phyloP scores from a whole-genome alignment of 2,797 vertebrate species.

The Gadopsis marmoratus region DNA sequence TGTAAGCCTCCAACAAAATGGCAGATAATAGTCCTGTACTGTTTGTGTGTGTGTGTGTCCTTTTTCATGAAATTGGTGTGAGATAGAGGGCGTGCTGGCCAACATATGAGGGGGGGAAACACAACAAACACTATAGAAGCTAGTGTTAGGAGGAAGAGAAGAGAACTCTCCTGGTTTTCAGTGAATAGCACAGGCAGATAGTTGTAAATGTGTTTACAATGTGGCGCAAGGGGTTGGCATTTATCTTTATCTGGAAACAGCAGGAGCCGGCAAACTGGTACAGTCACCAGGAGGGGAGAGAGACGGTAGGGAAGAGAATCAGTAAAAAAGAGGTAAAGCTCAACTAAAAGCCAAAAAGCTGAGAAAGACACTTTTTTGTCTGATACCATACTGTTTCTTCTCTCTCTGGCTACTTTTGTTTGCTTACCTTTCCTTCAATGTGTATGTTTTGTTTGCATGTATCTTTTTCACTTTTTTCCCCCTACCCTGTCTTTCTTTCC shows the following conservation, averaged over 20 bases:
- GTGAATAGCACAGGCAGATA: conserved; percentile 45
- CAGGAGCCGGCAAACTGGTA: conserved; percentile 48
- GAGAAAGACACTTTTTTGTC: neutral
- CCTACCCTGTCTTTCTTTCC: neutral
- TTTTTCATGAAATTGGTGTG: conserved; percentile 50
- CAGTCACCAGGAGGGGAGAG: conserved; percentile 23
- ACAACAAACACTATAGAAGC: conserved; percentile 8
- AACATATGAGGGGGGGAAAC: neutral
- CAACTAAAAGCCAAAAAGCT: neutral
- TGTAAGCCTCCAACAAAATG: conserved; percentile 65
- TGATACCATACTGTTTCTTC: neutral
- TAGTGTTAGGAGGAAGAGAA: neutral
- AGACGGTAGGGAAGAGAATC: neutral
- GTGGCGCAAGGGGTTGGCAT: conserved; percentile 47
- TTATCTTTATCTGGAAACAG: conserved; percentile 67
- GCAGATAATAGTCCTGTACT: conserved; percentile 47
- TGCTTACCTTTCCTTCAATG: neutral
- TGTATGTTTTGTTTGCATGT: conserved; percentile 14
- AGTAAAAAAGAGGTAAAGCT: neutral
- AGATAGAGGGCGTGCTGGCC: conserved; percentile 24
- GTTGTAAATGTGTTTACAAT: conserved; percentile 62
- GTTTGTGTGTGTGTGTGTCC: conserved; percentile 26
- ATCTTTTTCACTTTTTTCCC: neutral
- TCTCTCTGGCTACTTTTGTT: neutral
- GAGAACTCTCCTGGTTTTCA: conserved; percentile 8